A percentile compares a stretch with the other conserved stretches of the same genome.
Conservation (phyloP, 2,888 invertebrate species). For the Eilema caniola region DNA sequence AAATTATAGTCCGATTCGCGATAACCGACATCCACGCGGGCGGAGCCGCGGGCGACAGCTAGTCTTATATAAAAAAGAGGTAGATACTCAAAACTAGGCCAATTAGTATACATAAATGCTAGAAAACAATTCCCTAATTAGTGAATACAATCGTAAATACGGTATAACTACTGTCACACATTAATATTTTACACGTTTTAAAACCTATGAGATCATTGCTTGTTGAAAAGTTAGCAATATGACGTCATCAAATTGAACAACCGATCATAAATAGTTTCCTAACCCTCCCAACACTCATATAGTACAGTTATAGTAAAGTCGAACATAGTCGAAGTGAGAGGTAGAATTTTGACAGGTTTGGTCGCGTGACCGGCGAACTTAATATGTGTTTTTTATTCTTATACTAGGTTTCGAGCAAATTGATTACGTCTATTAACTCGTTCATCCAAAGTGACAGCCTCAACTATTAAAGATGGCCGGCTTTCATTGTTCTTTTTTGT, state of each 20-base stretch:
- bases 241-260: background rate
- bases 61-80: no score
- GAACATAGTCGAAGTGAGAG: constrained; percentile 48
- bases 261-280: background rate
- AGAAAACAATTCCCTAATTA: background rate
- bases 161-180: no score
- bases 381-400: constrained; percentile 67
- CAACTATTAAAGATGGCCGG: constrained; percentile 63
- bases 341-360: constrained; percentile 70
- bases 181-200: no score
- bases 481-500: constrained; percentile 43
- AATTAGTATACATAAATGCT: background rate
- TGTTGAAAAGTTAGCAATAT: background rate
- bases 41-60: no score
- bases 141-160: no score
- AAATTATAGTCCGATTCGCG: no score
- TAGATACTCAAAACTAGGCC: no score
- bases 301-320: constrained; percentile 25
- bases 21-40: no score
- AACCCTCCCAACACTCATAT: background rate
- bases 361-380: constrained; percentile 72
- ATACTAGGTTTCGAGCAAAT: constrained; percentile 70
- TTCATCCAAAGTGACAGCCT: constrained; percentile 71
- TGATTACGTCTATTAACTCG: constrained; percentile 77
- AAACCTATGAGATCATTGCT: background rate